These are phyloP conservation scores for Cephus cinctus DNA, from an alignment of 1,140 invertebrate species.

Conservation along the genomic window DNA sequence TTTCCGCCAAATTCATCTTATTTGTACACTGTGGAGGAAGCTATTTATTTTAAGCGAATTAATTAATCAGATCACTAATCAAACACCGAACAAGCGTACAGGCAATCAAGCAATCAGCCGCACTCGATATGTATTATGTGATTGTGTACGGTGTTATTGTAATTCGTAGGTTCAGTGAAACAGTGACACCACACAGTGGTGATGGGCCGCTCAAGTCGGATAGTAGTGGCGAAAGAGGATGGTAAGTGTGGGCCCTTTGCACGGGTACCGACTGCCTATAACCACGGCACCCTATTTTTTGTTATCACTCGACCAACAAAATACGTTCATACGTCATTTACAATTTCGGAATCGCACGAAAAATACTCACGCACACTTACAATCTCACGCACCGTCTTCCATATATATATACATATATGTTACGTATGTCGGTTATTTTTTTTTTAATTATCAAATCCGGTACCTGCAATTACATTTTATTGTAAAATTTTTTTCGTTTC, in stretches of 20 bases:
- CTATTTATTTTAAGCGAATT: no score
- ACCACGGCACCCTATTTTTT: conserved; percentile 24
- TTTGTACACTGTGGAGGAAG: no score
- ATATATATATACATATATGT: no score
- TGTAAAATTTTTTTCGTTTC: no score
- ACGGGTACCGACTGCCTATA: conserved; percentile 38
- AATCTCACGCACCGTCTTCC: no score
- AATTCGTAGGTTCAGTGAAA: conserved; percentile 57
- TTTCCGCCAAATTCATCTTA: no score
- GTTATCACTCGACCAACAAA: conserved; percentile 23
- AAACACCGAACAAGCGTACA: background rate
- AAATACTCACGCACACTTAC: no score
- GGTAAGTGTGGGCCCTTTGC: conserved; percentile 49
- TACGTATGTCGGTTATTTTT: no score
- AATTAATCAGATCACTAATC: background rate
- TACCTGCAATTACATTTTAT: no score
- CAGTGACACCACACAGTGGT: conserved; percentile 53
- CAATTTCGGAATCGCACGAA: no score
- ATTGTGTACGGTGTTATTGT: conserved; percentile 51
- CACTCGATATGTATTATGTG: conserved; percentile 26
- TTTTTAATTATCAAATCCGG: no score
- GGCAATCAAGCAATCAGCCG: conserved; percentile 18
- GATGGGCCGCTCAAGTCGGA: conserved; percentile 50
- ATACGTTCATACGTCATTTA: background rate
- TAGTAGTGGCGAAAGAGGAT: conserved; percentile 53